Conservation (phyloP, 2,888 invertebrate species). For the Callimorpha dominula region DNA sequence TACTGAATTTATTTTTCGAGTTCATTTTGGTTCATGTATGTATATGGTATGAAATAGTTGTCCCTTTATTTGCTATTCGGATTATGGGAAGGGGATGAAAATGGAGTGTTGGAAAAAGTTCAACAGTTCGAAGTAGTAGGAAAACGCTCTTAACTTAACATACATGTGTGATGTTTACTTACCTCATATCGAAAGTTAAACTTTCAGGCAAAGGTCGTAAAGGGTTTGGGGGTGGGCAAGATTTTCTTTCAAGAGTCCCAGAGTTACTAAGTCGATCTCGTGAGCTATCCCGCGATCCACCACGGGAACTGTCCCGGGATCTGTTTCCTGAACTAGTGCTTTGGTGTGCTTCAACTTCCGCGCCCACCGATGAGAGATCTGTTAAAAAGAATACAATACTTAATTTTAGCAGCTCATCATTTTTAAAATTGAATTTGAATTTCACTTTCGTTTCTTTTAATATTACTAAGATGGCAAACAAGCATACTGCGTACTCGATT, state of each 20-base stretch:
- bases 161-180: slow-evolving; percentile 38
- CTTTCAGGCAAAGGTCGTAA: slow-evolving; percentile 93
- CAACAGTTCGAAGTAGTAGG: neutral
- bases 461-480: too few species aligned
- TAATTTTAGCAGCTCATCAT: neutral
- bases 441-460: too few species aligned
- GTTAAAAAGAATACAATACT: slow-evolving; percentile 31
- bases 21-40: too few species aligned
- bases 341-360: slow-evolving; percentile 87
- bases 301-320: slow-evolving; percentile 81
- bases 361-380: slow-evolving; percentile 93
- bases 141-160: neutral
- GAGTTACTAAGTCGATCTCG: slow-evolving; percentile 82
- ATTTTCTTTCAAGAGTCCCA: slow-evolving; percentile 78
- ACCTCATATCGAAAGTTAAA: slow-evolving; percentile 95
- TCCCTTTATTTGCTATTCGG: neutral
- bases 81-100: too few species aligned
- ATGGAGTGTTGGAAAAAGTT: neutral
- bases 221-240: slow-evolving; percentile 77
- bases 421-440: neutral
- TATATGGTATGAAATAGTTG: too few species aligned
- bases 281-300: slow-evolving; percentile 82
- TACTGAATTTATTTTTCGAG: too few species aligned
- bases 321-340: slow-evolving; percentile 68
- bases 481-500: too few species aligned